Percentiles rank a stretch among this genome's conserved stretches.
Conservation (phyloP, 1,140 invertebrate genomes). For the Drosophila simulans region DNA sequence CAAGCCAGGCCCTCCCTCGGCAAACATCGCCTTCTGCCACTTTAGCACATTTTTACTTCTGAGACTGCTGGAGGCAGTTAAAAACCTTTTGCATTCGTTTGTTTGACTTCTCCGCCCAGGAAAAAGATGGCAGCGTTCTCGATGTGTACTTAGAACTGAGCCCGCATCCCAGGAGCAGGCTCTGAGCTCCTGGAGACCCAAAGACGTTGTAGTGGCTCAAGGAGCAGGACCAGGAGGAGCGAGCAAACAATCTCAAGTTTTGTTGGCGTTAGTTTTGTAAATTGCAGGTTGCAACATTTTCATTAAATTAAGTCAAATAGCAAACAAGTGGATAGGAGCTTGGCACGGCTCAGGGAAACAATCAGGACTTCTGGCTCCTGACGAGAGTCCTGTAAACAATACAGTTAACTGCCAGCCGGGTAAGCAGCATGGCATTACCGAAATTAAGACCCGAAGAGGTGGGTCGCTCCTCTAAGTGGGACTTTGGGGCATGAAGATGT, state of each 20-base stretch:
- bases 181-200: conserved; percentile 1
- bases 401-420: conserved; percentile 42
- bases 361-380: conserved; percentile 41
- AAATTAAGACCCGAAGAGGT: conserved; percentile 37
- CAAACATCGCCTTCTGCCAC: conserved; percentile 33
- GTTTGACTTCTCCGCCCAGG: conserved; percentile 55
- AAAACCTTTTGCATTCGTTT: conserved; percentile 67
- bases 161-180: conserved; percentile 56
- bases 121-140: conserved; percentile 43
- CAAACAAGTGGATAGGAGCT: conserved; percentile 56
- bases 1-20: conserved; percentile 6
- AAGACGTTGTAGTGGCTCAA: conserved; percentile 24
- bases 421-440: conserved; percentile 48
- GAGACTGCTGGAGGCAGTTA: conserved; percentile 42
- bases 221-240: conserved; percentile 9
- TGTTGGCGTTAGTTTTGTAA: conserved; percentile 72
- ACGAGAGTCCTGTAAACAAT: conserved; percentile 54
- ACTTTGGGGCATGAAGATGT: conserved; percentile 5
- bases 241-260: conserved; percentile 75
- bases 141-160: conserved; percentile 68
- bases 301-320: conserved; percentile 81
- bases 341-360: conserved; percentile 48
- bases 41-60: conserved; percentile 47
- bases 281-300: conserved; percentile 83
- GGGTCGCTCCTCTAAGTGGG: not conserved